Base-by-base conservation (phyloP, 2,797 vertebrate genomes). In the Malurus splendens region DNA sequence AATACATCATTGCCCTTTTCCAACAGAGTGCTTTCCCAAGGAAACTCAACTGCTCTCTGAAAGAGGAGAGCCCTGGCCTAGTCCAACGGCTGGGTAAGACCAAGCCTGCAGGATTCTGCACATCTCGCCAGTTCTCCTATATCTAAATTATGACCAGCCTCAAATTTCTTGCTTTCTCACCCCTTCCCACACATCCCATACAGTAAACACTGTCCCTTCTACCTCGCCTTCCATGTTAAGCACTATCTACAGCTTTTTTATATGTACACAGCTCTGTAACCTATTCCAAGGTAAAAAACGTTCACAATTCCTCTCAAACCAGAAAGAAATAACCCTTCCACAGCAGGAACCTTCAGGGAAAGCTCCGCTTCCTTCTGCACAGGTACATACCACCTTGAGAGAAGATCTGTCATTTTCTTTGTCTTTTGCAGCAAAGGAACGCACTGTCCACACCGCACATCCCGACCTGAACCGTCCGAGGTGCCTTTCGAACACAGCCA, bases 11-110 rank as follows among this genome's bases (percentile, higher is more conserved):
- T 83, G 70, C 42, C 79, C 62, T 90, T 84, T 45, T 59, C 62
- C 65, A 57, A 38, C 44, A 67, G 62, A 88, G 82, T 27, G 59
- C 52, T 87, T 77, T 70, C 75, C 90, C 64, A 72, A 61, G 65
- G 65, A 84, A 90, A 86, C 36, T 82, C 87, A 38, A 27, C 67
- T 36, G 59, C 32, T 83, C 18, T 57, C 47, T 17, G 16, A 32
- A 65, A 56, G 30, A 36, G 47, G 10, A 88, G 20, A 44, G 27
- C 51, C 55, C 59, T 32, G 39, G 70, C 68, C 42, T 13, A 72
- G 48, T 7, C 55, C 78, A 74, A 32, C 0, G 5, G 27, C 39
- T 42, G 55, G 47, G 32, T 42, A 23, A 82, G 56, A 90, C 9
- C 51, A 41, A n/a, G 23, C 48, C 82, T 62, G 66, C 61, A 68